These are phyloP conservation scores for Zaprionus davidi DNA, from an alignment of 1,140 invertebrate species.

Conservation along the genomic window DNA sequence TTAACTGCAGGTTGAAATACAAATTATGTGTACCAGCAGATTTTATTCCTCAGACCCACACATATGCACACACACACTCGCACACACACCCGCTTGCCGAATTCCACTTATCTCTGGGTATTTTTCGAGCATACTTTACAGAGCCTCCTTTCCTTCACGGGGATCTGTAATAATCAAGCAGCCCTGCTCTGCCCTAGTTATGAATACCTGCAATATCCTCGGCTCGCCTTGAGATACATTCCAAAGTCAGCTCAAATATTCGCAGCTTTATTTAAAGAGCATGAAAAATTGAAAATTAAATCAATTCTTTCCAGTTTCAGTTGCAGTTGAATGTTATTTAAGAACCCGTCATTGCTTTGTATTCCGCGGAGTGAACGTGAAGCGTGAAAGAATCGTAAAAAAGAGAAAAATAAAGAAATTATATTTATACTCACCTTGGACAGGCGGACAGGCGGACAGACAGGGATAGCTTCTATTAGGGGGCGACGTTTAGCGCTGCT, in stretches of 20 bases:
- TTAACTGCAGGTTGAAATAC: slow-evolving; percentile 25
- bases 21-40: slow-evolving; percentile 34
- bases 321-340: slow-evolving; percentile 15
- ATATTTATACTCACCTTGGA: slow-evolving; percentile 19
- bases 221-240: background rate
- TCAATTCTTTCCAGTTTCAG: slow-evolving; percentile 2
- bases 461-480: slow-evolving; percentile 10
- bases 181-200: background rate
- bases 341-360: slow-evolving; percentile 11
- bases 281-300: slow-evolving; percentile 9
- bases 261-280: slow-evolving; percentile 1
- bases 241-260: background rate
- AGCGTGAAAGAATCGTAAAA: slow-evolving; percentile 26
- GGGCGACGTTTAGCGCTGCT: slow-evolving; percentile 60
- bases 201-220: background rate
- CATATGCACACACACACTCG: background rate
- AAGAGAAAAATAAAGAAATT: slow-evolving; percentile 27
- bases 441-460: background rate
- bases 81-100: slow-evolving; percentile 5
- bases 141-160: background rate
- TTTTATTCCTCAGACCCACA: slow-evolving; percentile 16
- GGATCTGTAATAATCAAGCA: background rate
- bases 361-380: slow-evolving; percentile 11
- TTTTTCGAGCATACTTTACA: slow-evolving; percentile 24
- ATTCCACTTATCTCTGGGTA: slow-evolving; percentile 1